Base-by-base conservation (phyloP, 2,888 invertebrate genomes). In the Dione vanillae region DNA sequence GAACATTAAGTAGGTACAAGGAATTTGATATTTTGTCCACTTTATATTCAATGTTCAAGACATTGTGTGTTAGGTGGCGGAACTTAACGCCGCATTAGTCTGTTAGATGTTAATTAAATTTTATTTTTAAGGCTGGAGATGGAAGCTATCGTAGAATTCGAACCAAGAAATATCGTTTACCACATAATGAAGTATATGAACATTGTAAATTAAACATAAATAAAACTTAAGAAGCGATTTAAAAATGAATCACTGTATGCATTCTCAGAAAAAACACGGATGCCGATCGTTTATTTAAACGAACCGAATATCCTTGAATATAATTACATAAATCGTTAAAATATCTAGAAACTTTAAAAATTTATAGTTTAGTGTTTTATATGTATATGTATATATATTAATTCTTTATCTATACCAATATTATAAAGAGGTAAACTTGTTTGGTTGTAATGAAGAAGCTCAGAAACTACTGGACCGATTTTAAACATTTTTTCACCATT, bases 241-340 rank as follows among this genome's bases (percentile, higher is more conserved):
- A 9, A 20, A 51, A 51, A 40, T 72, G 62, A 72, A 56, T 74
- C 72, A 64, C 49, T 64, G 43, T 35, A 12, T 54, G 45, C 14
- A 41, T 73, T 71, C 69, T 69, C 45, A 40, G 68, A 71, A 71
- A 14, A 45, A 47, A 71, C 19, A 49, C 67, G 65, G 67, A 69
- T 62, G 64, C 41, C 40, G 27, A 58, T 71, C 43, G 71, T 71
- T 71, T 58, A 73, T 73, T 62, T 62, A 73, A 64, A 69, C 43
- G 10, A 65, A 37, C 65, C 27, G 37, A 68, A 69, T 52, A 66
- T 71, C 71, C 75, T 70, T 73, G 70, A 70, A 67, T 67, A 49
- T 61, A 54, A 52, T 65, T 67, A 56, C 12, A 56, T 8, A 37
- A 67, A 27, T 27, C 7, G 27, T 68, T 61, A 37, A 35, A 68